Evolutionary conservation across 2,888 invertebrate species (phyloP), one percentile per base, ranked within the genome.

Genomic region (Hemaris fuciformis): DNA sequence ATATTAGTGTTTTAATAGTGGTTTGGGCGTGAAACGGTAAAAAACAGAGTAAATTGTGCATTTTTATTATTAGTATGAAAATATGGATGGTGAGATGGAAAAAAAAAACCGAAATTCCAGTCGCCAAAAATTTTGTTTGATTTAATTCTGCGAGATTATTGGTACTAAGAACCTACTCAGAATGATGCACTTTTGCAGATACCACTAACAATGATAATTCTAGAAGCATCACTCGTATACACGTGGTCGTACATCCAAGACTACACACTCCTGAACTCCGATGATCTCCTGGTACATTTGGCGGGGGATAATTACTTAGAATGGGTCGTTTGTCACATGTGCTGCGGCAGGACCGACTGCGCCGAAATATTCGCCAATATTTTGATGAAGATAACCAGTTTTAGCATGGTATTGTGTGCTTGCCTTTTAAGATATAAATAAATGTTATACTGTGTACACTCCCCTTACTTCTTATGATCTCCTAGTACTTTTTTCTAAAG

Each of bases 271-370:
- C 57, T 56, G 0, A 74, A 84, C 41, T 72, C 80, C n/a, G 85
- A 88, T 73, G 73, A 77, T 53, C 64, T 86, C 68, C 74, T 88
- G 65, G 74, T 79, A 62, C 34, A 76, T 64, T 25, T 85, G 43
- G 70, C 76, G 1, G 76, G 82, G 13, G 66, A 79, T 0, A 66
- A 67, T 1, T 73, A 75, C 0, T 61, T 83, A 4, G 81, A 84
- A 22, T 83, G 83, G 81, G 53, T 87, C 0, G 68, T 84, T 0
- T 88, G 88, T 60, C 76, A 81, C 18, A 20, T 83, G 6, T 85
- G 86, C 46, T 82, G 81, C 25, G 79, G 78, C 1, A 70, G 76
- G 18, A 72, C 57, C 1, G 76, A 82, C 66, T 87, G 85, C 62
- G 65, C 79, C 0, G 69, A 57, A 0, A 62, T 72, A 1, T 78